Evolutionary conservation across 2,888 invertebrate species (phyloP), one percentile per base, ranked within the genome.

Genomic region (Drosophila peninsularis): DNA sequence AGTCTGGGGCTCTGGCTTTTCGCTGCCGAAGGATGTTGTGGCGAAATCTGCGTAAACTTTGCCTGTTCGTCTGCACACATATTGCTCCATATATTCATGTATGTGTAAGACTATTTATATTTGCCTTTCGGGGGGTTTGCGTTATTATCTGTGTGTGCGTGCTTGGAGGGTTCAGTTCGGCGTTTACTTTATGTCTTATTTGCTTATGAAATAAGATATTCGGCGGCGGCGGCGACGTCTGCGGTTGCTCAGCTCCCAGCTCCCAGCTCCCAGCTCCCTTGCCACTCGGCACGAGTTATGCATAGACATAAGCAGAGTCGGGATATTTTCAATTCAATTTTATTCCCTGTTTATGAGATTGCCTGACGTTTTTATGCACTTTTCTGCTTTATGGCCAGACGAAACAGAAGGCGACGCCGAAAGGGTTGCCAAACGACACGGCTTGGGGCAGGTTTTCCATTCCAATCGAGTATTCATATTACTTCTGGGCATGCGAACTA

Each of bases 191-290:
- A 90, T 86, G 74, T 88, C 85, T 86, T 86, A 86, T 86, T 86
- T 86, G 89, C 75, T 86, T 86, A 88, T 90, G 85, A 86, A 86
- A 86, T 80, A 90, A 88, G 85, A 86, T 86, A 86, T 86, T 75
- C 71, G 14, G 14, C 14, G 14, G 5, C 54, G 55, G 30, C 55
- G 61, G 52, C 72, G 65, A n/a, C 27, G 44, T 41, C 47, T 49
- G 50, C 55, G 41, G 41, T 42, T 54, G 55, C 19, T 54, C 30
- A 1, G 10, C 62, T 10, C 62, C 39, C 41, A 3, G 32, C 36
- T 9, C 58, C 30, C 56, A 1, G 10, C 62, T 10, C 62, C 39
- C 41, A 3, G 32, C 36, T 9, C 58, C 30, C 56, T 9, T 32
- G 37, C 39, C 55, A 37, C 24, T 62, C 66, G 62, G 17, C 64